Conservation (phyloP, 2,888 invertebrate genomes). For the Mellilla xanthometata region DNA sequence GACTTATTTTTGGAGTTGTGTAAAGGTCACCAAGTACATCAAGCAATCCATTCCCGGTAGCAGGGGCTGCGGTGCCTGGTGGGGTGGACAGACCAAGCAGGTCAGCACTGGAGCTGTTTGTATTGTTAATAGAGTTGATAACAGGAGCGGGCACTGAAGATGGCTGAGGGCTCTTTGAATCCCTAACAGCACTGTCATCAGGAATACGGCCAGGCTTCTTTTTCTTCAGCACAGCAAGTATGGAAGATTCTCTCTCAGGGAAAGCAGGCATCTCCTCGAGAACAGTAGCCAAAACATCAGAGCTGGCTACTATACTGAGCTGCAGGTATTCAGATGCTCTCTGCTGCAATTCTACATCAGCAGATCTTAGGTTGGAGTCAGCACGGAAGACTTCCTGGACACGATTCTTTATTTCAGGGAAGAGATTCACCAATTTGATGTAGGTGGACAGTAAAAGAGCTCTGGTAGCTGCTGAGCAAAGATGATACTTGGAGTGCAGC, state of each 20-base stretch:
- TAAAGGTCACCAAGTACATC: conserved; percentile 97
- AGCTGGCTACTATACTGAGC: conserved; percentile 96
- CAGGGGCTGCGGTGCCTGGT: conserved; percentile 86
- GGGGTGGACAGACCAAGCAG: conserved; percentile 94
- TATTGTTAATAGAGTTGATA: conserved; percentile 75
- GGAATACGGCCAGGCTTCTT: conserved; percentile 98
- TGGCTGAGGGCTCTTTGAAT: conserved; percentile 89
- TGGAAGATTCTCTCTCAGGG: conserved; percentile 98
- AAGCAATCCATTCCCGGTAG: conserved; percentile 90
- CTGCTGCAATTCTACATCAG: conserved; percentile 99
- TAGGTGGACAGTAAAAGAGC: conserved; percentile 98
- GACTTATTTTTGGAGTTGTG: conserved; percentile 84
- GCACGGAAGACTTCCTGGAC: conserved; percentile 97
- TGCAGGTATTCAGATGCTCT: conserved; percentile 98
- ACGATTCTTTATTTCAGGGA: conserved; percentile 98
- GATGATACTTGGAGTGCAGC: conserved; percentile 98
- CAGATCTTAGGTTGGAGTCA: conserved; percentile 97
- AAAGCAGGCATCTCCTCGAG: conserved; percentile 99
- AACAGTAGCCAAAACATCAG: conserved; percentile 98
- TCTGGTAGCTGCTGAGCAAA: conserved; percentile 98
- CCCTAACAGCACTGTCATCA: conserved; percentile 87
- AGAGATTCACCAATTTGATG: conserved; percentile 99
- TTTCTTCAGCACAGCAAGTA: conserved; percentile 98
- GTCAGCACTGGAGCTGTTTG: conserved; percentile 87
- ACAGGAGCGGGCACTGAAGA: conserved; percentile 66